A percentile compares a stretch with the other conserved stretches of the same genome.
phyloP scores from a whole-genome alignment of 2,797 vertebrate genomes.

The Hozukius guyotensis region DNA sequence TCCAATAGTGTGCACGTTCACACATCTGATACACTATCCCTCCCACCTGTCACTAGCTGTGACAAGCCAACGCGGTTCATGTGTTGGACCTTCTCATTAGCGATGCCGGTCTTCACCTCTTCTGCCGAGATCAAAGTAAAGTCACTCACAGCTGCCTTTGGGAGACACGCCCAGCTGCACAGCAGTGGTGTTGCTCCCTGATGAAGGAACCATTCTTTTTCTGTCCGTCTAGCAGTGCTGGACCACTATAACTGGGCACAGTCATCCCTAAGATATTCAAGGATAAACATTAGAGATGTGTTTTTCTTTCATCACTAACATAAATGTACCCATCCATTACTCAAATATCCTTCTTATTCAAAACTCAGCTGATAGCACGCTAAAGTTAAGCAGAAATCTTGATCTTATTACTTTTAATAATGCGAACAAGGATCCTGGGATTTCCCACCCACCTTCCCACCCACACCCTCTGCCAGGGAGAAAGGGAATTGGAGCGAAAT shows the following conservation, averaged over 20 bases:
- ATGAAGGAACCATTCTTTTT: slow-evolving; percentile 57
- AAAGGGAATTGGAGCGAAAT: slow-evolving; percentile 54
- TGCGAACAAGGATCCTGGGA: slow-evolving; percentile 47
- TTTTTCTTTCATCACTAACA: slow-evolving; percentile 10
- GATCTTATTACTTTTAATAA: slow-evolving; percentile 48
- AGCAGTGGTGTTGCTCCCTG: slow-evolving; percentile 48
- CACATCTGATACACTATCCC: slow-evolving; percentile 61
- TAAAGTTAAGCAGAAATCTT: slow-evolving; percentile 48
- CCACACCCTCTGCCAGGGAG: slow-evolving; percentile 43
- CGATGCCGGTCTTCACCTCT: slow-evolving; percentile 73
- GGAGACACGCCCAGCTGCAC: slow-evolving; percentile 69
- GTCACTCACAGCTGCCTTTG: slow-evolving; percentile 66
- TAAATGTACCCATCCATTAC: background rate
- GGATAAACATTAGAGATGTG: slow-evolving; percentile 9
- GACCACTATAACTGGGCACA: slow-evolving; percentile 20
- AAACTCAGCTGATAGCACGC: slow-evolving; percentile 14
- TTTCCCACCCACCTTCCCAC: slow-evolving; percentile 57
- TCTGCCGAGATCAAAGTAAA: slow-evolving; percentile 74
- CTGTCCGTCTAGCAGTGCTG: slow-evolving; percentile 25
- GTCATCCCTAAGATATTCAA: slow-evolving; percentile 18
- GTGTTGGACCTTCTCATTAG: slow-evolving; percentile 73
- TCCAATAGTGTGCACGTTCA: slow-evolving; percentile 61
- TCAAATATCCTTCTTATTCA: slow-evolving; percentile 24
- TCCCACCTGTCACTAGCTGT: slow-evolving; percentile 72
- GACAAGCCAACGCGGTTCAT: slow-evolving; percentile 65